phyloP scores from a whole-genome alignment of 1,140 invertebrate species.

The Macrobrachium rosenbergii region DNA sequence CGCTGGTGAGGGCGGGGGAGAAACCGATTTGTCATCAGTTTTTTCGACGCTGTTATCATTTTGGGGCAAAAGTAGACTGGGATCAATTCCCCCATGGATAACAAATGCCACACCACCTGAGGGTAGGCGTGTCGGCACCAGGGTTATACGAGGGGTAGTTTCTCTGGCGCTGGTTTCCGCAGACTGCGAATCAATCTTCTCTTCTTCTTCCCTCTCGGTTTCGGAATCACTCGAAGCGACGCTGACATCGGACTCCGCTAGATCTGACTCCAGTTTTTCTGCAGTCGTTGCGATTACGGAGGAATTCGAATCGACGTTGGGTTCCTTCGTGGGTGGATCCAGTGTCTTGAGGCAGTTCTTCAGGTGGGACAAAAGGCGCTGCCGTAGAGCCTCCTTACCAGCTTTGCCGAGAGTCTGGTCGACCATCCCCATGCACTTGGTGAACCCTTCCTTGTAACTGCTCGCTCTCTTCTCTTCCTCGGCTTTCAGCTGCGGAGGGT shows the following conservation, averaged over 20 bases:
- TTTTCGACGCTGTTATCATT: too few relatives aligned
- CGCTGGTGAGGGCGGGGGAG: neutral
- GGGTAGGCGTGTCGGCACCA: slow-evolving; percentile 41
- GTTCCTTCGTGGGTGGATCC: neutral
- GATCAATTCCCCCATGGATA: slow-evolving; percentile 25
- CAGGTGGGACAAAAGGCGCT: slow-evolving; percentile 27
- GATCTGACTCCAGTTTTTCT: neutral
- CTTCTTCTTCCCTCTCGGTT: neutral
- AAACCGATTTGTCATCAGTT: neutral
- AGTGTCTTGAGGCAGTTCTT: slow-evolving; percentile 7
- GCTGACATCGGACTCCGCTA: neutral
- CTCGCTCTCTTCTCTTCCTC: neutral
- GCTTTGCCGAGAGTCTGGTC: neutral
- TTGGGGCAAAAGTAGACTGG: neutral
- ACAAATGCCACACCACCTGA: slow-evolving; percentile 18
- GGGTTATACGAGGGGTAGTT: slow-evolving; percentile 1
- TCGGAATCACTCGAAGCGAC: too few relatives aligned
- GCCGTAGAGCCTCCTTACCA: neutral
- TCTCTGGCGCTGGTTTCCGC: neutral
- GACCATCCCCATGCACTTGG: slow-evolving; percentile 27
- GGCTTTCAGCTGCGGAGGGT: neutral
- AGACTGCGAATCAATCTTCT: neutral
- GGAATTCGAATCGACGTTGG: neutral
- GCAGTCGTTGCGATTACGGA: neutral
- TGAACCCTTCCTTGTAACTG: slow-evolving; percentile 31